Evolutionary conservation across 2,888 invertebrate genomes (phyloP).

Genomic region (Diabrotica balteata): DNA sequence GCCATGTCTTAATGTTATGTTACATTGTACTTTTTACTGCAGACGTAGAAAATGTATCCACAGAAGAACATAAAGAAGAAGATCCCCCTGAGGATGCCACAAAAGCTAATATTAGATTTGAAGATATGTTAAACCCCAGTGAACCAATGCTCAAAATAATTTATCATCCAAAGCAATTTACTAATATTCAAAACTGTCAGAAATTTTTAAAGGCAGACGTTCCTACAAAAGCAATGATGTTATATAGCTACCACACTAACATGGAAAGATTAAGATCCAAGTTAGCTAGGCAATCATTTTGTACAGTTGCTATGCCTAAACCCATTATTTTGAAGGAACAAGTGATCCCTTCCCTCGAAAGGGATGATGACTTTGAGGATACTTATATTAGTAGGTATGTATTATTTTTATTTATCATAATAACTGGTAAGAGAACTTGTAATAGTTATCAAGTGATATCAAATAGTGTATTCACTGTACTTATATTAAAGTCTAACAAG

Average conservation of each 20-base stretch:
- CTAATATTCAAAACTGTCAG: constrained; percentile 37
- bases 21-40: background rate
- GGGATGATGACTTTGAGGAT: constrained; percentile 17
- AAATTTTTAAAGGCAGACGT: constrained; percentile 31
- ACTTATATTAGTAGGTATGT: constrained; percentile 30
- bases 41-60: constrained; percentile 10
- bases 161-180: constrained; percentile 29
- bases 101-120: constrained; percentile 34
- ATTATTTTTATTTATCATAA: background rate
- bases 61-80: constrained; percentile 19
- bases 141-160: constrained; percentile 30
- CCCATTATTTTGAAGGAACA: constrained; percentile 12
- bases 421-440: no score
- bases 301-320: constrained; percentile 23
- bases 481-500: no score
- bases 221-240: constrained; percentile 26
- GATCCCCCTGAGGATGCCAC: constrained; percentile 22
- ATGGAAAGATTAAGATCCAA: constrained; percentile 22
- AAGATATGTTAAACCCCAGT: constrained; percentile 38
- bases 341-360: constrained; percentile 3
- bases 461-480: no score
- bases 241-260: constrained; percentile 33
- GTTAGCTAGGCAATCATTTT: constrained; percentile 29
- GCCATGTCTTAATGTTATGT: background rate
- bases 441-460: no score